Evolutionary conservation across 53 echinoderm and acorn worm species (phyloP).

Genomic region (Hippasteria phrygiana): DNA sequence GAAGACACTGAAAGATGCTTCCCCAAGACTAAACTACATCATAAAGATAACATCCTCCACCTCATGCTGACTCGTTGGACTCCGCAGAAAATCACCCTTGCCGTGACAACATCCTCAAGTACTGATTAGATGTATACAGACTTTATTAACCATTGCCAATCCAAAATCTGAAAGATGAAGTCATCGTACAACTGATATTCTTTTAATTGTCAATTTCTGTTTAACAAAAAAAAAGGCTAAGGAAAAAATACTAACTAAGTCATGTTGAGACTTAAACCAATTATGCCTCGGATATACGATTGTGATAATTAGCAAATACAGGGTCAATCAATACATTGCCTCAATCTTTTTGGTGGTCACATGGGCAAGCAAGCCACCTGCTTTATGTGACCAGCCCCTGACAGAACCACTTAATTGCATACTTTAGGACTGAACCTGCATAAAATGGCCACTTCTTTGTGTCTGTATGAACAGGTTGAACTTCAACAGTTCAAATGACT

Average conservation of each 20-base stretch:
- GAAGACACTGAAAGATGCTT: neutral
- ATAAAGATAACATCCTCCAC: constrained; percentile 25
- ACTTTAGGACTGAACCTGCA: neutral
- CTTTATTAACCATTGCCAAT: neutral
- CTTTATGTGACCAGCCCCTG: neutral
- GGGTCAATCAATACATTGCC: no score
- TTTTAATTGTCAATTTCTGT: neutral
- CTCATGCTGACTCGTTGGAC: constrained; percentile 13
- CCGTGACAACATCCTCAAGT: constrained; percentile 11
- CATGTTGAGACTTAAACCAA: no score
- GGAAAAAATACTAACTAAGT: no score
- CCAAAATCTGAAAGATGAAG: neutral
- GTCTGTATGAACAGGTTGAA: neutral
- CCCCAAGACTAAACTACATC: neutral
- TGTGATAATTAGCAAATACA: no score
- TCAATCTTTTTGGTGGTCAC: no score
- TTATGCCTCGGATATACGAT: no score
- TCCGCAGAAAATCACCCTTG: constrained; percentile 8
- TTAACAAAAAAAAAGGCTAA: neutral
- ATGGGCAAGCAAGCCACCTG: no score
- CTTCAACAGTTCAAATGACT: neutral
- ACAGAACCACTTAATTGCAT: neutral
- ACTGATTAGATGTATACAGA: neutral
- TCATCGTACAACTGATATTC: neutral
- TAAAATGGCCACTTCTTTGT: neutral